Percentiles rank a stretch among this genome's conserved stretches.
These are phyloP conservation scores for Rhynchotus rufescens DNA, from an alignment of 2,797 vertebrate species.

Conservation along the genomic window DNA sequence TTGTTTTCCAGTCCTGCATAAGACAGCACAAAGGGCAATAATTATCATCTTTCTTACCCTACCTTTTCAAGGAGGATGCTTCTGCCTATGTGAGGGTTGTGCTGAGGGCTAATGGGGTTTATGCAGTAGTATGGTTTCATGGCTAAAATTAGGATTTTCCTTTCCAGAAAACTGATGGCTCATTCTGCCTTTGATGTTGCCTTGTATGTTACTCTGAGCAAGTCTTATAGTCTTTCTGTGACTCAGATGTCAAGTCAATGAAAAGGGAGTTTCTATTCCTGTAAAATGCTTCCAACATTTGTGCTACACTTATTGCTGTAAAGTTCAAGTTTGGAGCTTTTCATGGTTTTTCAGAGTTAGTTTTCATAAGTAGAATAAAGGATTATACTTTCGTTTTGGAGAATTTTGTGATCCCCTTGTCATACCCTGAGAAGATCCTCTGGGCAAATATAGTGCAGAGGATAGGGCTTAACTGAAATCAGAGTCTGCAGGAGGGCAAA, in stretches of 20 bases:
- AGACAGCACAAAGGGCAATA: background rate
- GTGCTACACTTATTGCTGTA: background rate
- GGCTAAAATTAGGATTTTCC: background rate
- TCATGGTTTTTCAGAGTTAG: background rate
- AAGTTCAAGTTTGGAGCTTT: background rate
- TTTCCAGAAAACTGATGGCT: background rate
- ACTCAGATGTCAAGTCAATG: background rate
- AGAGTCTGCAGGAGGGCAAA: background rate
- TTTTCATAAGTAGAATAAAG: background rate
- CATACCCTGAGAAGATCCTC: background rate
- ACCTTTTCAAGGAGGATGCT: background rate
- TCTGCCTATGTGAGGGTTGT: background rate
- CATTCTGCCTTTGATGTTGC: background rate
- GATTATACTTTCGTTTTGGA: background rate
- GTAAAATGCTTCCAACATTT: background rate
- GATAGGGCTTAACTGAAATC: background rate
- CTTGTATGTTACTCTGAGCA: background rate
- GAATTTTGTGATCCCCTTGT: background rate
- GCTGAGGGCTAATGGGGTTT: background rate
- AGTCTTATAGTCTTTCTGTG: background rate
- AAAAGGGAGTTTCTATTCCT: background rate
- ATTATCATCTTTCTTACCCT: background rate
- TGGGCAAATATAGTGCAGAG: fast-evolving
- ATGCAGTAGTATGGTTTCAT: background rate
- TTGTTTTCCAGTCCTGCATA: background rate